phyloP scores from a whole-genome alignment of 2,113 vertebrate genomes.

The Macroglossus sobrinus region DNA sequence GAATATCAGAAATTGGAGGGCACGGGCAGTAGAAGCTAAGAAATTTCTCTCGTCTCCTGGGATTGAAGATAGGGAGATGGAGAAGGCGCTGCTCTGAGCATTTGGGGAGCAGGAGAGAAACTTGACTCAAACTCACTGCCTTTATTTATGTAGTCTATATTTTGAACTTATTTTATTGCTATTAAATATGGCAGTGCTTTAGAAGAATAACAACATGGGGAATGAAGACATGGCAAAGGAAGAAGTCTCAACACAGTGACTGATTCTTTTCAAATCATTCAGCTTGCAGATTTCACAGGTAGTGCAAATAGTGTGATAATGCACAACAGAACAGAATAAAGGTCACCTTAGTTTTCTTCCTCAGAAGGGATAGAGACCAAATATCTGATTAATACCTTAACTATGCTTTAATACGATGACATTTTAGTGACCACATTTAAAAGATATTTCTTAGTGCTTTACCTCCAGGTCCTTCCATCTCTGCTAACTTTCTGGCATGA shows the following conservation, averaged over 20 bases:
- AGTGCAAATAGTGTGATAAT: conserved; percentile 55
- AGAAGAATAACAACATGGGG: conserved; percentile 1
- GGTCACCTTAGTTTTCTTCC: not conserved
- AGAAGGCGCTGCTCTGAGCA: not conserved
- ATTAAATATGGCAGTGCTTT: conserved; percentile 26
- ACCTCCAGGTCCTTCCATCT: not conserved
- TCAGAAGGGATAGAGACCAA: not conserved
- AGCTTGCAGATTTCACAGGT: conserved; percentile 48
- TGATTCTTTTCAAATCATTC: conserved; percentile 53
- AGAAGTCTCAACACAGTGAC: conserved; percentile 35
- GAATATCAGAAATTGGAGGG: not conserved
- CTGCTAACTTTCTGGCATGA: not conserved
- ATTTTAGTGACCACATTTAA: not conserved
- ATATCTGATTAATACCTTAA: not conserved
- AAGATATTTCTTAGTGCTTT: not conserved
- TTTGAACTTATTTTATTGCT: conserved; percentile 20
- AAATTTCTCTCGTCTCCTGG: not conserved
- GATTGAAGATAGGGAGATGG: not conserved
- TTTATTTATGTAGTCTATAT: not conserved
- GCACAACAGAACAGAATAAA: not conserved
- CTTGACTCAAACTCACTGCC: not conserved
- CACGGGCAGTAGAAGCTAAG: not conserved
- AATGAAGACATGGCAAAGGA: conserved; percentile 6
- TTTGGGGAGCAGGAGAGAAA: not conserved
- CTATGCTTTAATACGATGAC: not conserved